phyloP scores from a whole-genome alignment of 2,113 vertebrate genomes.

The Saiga tatarica region DNA sequence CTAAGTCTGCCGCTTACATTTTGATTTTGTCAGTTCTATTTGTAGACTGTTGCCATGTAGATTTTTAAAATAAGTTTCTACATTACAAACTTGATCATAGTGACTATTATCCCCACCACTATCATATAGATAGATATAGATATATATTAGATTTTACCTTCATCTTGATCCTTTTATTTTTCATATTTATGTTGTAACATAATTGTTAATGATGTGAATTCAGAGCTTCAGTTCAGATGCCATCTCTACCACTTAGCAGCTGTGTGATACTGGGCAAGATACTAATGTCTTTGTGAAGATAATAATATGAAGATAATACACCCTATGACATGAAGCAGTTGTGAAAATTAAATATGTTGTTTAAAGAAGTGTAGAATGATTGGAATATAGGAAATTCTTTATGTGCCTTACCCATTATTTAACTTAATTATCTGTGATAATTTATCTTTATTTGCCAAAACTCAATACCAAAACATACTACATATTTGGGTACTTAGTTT shows the following conservation, averaged over 20 bases:
- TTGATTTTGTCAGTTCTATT: background rate
- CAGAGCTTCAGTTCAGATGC: background rate
- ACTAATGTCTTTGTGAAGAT: background rate
- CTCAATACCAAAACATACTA: background rate
- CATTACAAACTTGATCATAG: background rate
- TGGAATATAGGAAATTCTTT: background rate
- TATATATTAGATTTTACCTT: background rate
- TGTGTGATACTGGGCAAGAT: background rate
- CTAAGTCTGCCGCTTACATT: background rate
- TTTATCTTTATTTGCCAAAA: background rate
- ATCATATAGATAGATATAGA: background rate
- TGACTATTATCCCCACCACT: background rate
- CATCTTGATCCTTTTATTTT: background rate
- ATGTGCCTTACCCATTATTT: background rate
- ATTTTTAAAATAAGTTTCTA: background rate
- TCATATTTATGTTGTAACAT: background rate
- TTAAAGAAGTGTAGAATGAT: background rate
- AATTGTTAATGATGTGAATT: background rate
- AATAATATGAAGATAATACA: background rate
- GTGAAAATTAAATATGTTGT: background rate
- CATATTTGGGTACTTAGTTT: background rate
- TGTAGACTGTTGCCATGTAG: background rate
- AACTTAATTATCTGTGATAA: background rate
- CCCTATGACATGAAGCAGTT: fast-evolving
- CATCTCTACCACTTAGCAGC: background rate